Evolutionary conservation across 2,797 vertebrate species (phyloP), one percentile per base, ranked within the genome.

Genomic region (Threskiornis aethiopicus): DNA sequence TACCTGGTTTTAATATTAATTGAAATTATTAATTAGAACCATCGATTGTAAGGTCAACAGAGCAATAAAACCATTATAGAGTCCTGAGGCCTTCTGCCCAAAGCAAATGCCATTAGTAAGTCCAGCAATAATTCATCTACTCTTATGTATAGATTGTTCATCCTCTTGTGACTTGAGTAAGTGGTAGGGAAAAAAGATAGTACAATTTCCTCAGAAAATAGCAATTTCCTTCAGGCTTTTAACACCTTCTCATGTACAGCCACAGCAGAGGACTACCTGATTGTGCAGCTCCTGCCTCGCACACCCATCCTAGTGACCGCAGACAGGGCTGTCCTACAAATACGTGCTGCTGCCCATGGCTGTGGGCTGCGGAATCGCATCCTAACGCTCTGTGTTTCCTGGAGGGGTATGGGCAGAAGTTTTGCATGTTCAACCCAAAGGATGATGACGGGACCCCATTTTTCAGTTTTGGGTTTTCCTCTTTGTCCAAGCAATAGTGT

Each of bases 1-100:
- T 92, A 94, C 61, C 70, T 91, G 70, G 29, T 17, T 96, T 95
- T 95, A 95, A 91, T 90, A 75, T 75, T 92, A 93, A 87, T 94
- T 91, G 92, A 76, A 95, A 81, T 91, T 87, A 90, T 90, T 96
- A 96, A 94, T 94, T 91, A 91, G 67, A 83, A 67, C 3, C 2
- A 97, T 79, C 0, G 1, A 93, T 87, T 81, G 47, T 73, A 91
- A 93, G 94, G 87, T 95, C 88, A 95, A 81, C 87, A 94, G 79
- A 83, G 89, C 62, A 95, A 46, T 95, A 83, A 92, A 96, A 65
- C 42, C 44, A 57, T 57, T 91, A 79, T 7, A 75, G 76, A 90
- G 49, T 84, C 67, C 44, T 0, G 2, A 94, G 78, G 42, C 94
- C 66, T 76, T 66, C 67, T 93, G 76, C 83, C 87, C 77, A 89